Percentiles rank a stretch among this genome's conserved stretches.
Evolutionary conservation across 2,888 invertebrate genomes (phyloP).

Genomic region (Serripes groenlandicus): DNA sequence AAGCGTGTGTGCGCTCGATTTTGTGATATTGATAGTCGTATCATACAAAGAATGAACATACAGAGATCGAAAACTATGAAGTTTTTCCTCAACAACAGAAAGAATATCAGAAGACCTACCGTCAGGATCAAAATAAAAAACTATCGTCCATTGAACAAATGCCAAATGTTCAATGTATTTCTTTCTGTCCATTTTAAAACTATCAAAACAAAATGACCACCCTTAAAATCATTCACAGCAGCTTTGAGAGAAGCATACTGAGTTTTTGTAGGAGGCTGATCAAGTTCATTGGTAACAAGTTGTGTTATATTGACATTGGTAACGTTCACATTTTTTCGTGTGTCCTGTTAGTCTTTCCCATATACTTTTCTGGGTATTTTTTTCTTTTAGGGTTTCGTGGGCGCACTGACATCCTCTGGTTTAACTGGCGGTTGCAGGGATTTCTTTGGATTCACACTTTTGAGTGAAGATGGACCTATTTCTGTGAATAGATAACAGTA

Average conservation of each 20-base stretch:
- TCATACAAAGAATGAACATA: slow-evolving; percentile 56
- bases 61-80: slow-evolving; percentile 39
- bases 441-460: no score
- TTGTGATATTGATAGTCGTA: slow-evolving; percentile 30
- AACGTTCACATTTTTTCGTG: no score
- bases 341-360: no score
- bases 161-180: slow-evolving; percentile 30
- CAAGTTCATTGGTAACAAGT: no score
- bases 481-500: no score
- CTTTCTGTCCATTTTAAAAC: slow-evolving; percentile 46
- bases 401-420: no score
- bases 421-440: no score
- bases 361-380: no score
- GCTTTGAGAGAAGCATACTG: neutral
- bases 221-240: slow-evolving; percentile 45
- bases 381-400: no score
- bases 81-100: slow-evolving; percentile 44
- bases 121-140: slow-evolving; percentile 66
- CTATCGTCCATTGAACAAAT: slow-evolving; percentile 70
- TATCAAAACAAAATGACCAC: slow-evolving; percentile 68
- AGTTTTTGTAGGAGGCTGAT: no score
- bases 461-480: no score
- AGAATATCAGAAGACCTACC: slow-evolving; percentile 67
- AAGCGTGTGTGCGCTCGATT: slow-evolving; percentile 57
- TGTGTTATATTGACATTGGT: no score